phyloP scores from a whole-genome alignment of 1,140 invertebrate genomes.

The Eciton burchellii region DNA sequence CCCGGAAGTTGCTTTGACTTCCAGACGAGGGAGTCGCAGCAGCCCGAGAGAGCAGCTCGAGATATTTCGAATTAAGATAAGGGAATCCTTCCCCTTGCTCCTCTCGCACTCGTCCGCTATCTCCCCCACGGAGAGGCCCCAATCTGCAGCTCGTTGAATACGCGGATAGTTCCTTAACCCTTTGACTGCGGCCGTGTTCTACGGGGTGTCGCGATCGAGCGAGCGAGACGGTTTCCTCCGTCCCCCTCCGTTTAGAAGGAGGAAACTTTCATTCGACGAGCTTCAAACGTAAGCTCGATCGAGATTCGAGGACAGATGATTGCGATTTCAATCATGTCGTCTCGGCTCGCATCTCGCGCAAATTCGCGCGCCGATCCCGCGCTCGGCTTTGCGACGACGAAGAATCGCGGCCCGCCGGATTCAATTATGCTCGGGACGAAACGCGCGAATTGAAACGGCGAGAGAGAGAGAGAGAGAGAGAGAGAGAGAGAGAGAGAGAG shows the following conservation, averaged over 20 bases:
- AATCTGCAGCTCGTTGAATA: constrained; percentile 43
- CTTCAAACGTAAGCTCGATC: no score
- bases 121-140: constrained; percentile 8
- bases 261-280: background rate
- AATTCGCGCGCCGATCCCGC: no score
- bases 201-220: background rate
- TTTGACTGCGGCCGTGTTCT: constrained; percentile 27
- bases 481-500: background rate
- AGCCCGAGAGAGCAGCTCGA: constrained; percentile 1
- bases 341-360: no score
- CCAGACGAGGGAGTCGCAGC: constrained; percentile 15
- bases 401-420: constrained; percentile 50
- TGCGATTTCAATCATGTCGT: no score
- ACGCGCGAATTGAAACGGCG: constrained; percentile 56
- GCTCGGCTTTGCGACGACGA: constrained; percentile 31
- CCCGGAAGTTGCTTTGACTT: constrained; percentile 54
- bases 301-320: no score
- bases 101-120: background rate
- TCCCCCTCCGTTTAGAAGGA: no score
- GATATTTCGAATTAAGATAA: constrained; percentile 60
- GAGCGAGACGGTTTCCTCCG: background rate
- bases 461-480: background rate
- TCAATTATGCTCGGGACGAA: constrained; percentile 55
- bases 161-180: constrained; percentile 36
- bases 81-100: background rate